Evolutionary conservation across 2,113 vertebrate species (phyloP).

Genomic region (Phylloscopus trochilus): DNA sequence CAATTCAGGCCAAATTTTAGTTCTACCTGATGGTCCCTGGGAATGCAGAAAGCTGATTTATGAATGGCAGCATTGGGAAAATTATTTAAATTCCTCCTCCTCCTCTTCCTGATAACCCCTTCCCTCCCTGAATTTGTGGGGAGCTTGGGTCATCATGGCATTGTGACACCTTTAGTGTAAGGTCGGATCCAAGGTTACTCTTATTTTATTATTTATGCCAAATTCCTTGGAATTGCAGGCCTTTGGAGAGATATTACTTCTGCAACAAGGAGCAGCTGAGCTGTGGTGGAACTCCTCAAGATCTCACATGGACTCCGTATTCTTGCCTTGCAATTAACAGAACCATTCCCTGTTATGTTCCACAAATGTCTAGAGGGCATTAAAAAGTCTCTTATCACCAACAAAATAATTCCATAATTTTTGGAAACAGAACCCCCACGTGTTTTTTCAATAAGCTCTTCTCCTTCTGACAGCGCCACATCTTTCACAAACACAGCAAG

Average conservation of each 20-base stretch:
- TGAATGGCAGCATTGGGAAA: not conserved
- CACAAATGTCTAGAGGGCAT: not conserved
- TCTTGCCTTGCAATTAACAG: not conserved
- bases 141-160: not conserved
- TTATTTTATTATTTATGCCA: not conserved
- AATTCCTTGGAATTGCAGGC: not conserved
- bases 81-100: not conserved
- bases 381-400: conserved; percentile 60
- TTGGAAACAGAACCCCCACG: conserved; percentile 64
- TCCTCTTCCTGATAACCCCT: not conserved
- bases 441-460: conserved; percentile 79
- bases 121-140: not conserved
- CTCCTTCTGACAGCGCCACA: conserved; percentile 66
- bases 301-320: not conserved
- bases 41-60: not conserved
- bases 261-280: not conserved
- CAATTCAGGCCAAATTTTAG: not conserved
- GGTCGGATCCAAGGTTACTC: not conserved
- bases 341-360: not conserved
- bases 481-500: conserved; percentile 76
- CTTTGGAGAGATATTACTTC: not conserved
- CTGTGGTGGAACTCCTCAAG: not conserved
- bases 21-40: not conserved
- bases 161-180: not conserved
- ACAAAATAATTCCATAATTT: conserved; percentile 60